A percentile compares a stretch with the other conserved stretches of the same genome.
Evolutionary conservation across 2,888 invertebrate genomes (phyloP).

Genomic region (Mimumesa dahlbomi): DNA sequence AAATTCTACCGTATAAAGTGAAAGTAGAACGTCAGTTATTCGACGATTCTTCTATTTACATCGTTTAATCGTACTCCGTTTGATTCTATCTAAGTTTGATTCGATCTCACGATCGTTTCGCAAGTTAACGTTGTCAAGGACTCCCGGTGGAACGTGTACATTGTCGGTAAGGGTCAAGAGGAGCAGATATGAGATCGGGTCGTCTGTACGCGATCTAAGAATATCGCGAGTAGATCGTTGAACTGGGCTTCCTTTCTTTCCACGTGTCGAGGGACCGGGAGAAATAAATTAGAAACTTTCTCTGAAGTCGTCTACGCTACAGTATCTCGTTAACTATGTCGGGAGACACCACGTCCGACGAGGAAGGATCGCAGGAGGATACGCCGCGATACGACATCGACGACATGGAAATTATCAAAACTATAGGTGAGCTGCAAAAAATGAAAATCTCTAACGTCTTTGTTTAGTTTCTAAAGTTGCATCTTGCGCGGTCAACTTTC

Average conservation of each 20-base stretch:
- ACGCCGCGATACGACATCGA: conserved; percentile 84
- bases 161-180: conserved; percentile 26
- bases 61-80: no score
- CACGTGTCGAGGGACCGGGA: conserved; percentile 58
- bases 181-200: conserved; percentile 47
- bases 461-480: no score
- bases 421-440: conserved; percentile 92
- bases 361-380: conserved; percentile 76
- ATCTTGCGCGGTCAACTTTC: no score
- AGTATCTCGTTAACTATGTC: conserved; percentile 55
- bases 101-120: no score
- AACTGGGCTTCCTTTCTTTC: conserved; percentile 66
- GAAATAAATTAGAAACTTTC: conserved; percentile 65
- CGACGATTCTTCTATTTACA: no score
- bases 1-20: no score
- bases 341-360: conserved; percentile 70
- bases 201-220: conserved; percentile 58
- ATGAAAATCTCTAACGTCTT: no score
- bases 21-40: no score
- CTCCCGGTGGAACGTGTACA: no score
- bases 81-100: no score
- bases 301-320: conserved; percentile 36
- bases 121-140: no score
- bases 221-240: conserved; percentile 70
- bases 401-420: conserved; percentile 92